Conservation (phyloP, 2,113 vertebrate species). For the Oncorhynchus keta region DNA sequence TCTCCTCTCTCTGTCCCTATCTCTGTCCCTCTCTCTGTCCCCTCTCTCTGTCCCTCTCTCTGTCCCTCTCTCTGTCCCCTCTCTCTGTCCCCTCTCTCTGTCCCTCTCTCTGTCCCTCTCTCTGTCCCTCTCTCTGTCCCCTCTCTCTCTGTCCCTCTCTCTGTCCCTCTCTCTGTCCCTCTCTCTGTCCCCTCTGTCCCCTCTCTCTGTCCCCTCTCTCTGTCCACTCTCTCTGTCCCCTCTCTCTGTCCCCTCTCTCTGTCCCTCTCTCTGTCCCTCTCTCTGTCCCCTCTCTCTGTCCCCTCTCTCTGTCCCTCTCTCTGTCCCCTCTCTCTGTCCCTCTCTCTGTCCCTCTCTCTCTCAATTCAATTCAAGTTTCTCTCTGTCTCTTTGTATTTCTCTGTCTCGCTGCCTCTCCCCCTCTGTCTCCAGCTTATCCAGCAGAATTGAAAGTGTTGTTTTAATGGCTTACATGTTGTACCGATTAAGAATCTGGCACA, state of each 20-base stretch:
- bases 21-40: not conserved
- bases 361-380: not conserved
- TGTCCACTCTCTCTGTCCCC: not conserved
- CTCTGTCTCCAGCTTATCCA: constrained; percentile 19
- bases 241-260: too few species aligned
- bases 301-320: too few species aligned
- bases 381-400: constrained; percentile 18
- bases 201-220: too few species aligned
- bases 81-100: too few species aligned
- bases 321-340: too few species aligned
- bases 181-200: not conserved
- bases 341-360: not conserved
- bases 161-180: not conserved
- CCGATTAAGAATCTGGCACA: constrained; percentile 59
- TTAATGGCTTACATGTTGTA: constrained; percentile 76
- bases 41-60: not conserved
- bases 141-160: not conserved
- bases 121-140: too few species aligned
- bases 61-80: too few species aligned
- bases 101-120: too few species aligned
- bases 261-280: too few species aligned
- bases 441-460: constrained; percentile 68
- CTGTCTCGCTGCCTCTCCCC: not conserved
- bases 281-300: too few species aligned
- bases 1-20: too few species aligned